Percentiles rank a stretch among this genome's conserved stretches.
phyloP scores from a whole-genome alignment of 2,888 invertebrate species.

The Melieria crassipennis region DNA sequence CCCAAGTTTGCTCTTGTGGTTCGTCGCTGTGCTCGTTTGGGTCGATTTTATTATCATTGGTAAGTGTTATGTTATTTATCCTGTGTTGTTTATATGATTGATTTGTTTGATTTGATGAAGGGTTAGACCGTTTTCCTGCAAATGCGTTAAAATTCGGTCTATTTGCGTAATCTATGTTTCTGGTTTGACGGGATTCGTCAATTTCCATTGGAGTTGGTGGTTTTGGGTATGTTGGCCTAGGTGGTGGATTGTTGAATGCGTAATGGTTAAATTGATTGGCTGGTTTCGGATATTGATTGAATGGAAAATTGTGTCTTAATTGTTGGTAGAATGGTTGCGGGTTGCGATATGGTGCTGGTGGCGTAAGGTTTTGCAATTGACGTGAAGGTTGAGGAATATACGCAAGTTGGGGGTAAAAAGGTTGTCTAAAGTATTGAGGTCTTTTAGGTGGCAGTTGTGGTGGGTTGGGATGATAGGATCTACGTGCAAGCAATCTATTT shows the following conservation, averaged over 20 bases:
- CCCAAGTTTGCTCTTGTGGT: constrained; percentile 3
- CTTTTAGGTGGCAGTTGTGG: too few species aligned
- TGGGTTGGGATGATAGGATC: not conserved
- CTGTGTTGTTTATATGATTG: constrained; percentile 8
- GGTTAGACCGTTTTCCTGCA: not conserved
- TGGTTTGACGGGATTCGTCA: constrained; percentile 14
- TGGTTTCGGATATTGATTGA: not conserved
- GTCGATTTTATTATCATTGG: too few species aligned
- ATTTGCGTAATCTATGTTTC: constrained; percentile 9
- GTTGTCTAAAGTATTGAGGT: too few species aligned
- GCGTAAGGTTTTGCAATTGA: too few species aligned
- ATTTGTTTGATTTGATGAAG: not conserved
- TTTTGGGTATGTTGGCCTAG: constrained; percentile 10
- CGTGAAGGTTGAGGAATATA: too few species aligned
- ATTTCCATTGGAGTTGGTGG: constrained; percentile 24
- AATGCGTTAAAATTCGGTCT: constrained; percentile 10
- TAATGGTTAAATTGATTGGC: not conserved
- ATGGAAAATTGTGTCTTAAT: constrained; percentile 1
- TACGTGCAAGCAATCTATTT: constrained; percentile 41
- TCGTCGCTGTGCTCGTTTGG: not conserved
- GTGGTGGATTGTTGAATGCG: constrained; percentile 8
- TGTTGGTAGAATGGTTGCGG: constrained; percentile 17
- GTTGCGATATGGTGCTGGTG: not conserved
- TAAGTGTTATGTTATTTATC: constrained; percentile 4
- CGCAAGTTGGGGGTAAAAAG: too few species aligned